Conservation (phyloP, 2,888 invertebrate genomes). For the Cylindroiulus punctatus region DNA sequence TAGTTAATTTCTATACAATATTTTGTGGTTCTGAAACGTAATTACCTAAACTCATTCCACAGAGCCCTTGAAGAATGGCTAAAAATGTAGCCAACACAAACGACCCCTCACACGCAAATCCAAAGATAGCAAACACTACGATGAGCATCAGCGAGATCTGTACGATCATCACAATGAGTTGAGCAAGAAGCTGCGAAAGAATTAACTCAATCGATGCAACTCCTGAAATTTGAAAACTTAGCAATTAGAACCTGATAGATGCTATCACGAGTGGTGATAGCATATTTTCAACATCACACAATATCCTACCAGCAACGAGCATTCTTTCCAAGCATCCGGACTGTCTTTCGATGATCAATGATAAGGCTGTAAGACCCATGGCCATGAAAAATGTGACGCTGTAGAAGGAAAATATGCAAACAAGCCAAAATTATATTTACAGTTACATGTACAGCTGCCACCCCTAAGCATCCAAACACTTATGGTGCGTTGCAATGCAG, state of each 20-base stretch:
- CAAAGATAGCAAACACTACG: slow-evolving; percentile 90
- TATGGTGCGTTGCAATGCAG: not conserved
- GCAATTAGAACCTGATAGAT: not conserved
- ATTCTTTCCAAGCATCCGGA: slow-evolving; percentile 91
- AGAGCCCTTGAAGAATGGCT: slow-evolving; percentile 88
- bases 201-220: slow-evolving; percentile 91
- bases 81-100: slow-evolving; percentile 84
- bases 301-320: slow-evolving; percentile 82
- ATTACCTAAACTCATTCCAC: slow-evolving; percentile 94
- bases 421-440: not conserved
- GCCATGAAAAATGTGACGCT: slow-evolving; percentile 97
- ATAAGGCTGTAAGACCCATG: slow-evolving; percentile 91
- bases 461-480: not conserved
- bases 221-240: slow-evolving; percentile 68
- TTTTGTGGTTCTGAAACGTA: not conserved
- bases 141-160: slow-evolving; percentile 90
- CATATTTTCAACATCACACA: not conserved
- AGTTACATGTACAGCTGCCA: not conserved
- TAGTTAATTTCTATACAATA: too few relatives aligned
- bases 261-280: not conserved
- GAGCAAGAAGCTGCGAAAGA: slow-evolving; percentile 91
- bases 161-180: slow-evolving; percentile 94
- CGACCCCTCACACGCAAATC: slow-evolving; percentile 89
- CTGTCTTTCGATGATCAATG: slow-evolving; percentile 88
- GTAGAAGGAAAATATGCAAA: slow-evolving; percentile 61